Percentiles rank a stretch among this genome's conserved stretches.
These are phyloP conservation scores for Sphecodes monilicornis DNA, from an alignment of 2,888 invertebrate genomes.

Conservation along the genomic window DNA sequence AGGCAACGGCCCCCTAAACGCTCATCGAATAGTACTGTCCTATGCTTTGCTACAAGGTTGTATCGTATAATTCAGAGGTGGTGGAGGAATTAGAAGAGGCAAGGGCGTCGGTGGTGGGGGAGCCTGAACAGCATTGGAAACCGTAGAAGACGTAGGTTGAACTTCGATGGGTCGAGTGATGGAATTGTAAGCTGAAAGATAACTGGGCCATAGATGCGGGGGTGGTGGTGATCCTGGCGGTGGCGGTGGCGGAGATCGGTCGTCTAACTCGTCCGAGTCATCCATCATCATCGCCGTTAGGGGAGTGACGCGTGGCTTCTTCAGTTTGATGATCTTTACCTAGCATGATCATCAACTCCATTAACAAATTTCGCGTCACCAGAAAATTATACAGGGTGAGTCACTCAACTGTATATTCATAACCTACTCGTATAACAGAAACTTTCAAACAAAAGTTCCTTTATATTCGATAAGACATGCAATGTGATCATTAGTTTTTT, in stretches of 20 bases:
- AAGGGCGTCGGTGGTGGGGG: conserved; percentile 83
- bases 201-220: conserved; percentile 85
- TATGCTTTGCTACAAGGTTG: conserved; percentile 82
- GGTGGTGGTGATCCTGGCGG: conserved; percentile 87
- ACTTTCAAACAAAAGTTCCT: neutral
- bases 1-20: neutral
- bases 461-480: neutral
- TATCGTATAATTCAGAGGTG: conserved; percentile 82
- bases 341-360: conserved; percentile 60
- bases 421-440: neutral
- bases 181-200: conserved; percentile 78
- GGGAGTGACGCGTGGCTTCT: conserved; percentile 82
- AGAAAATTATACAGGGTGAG: neutral
- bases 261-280: conserved; percentile 85
- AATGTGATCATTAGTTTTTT: neutral
- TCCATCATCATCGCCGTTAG: conserved; percentile 82
- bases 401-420: neutral
- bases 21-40: conserved; percentile 29
- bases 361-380: conserved; percentile 1
- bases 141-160: conserved; percentile 53
- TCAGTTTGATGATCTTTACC: conserved; percentile 85
- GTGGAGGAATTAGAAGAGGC: conserved; percentile 82
- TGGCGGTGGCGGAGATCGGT: conserved; percentile 87
- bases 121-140: conserved; percentile 63
- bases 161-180: conserved; percentile 52